A percentile compares a stretch with the other conserved stretches of the same genome.
Evolutionary conservation across 1,140 invertebrate genomes (phyloP).

Genomic region (Trichogramma pretiosum): DNA sequence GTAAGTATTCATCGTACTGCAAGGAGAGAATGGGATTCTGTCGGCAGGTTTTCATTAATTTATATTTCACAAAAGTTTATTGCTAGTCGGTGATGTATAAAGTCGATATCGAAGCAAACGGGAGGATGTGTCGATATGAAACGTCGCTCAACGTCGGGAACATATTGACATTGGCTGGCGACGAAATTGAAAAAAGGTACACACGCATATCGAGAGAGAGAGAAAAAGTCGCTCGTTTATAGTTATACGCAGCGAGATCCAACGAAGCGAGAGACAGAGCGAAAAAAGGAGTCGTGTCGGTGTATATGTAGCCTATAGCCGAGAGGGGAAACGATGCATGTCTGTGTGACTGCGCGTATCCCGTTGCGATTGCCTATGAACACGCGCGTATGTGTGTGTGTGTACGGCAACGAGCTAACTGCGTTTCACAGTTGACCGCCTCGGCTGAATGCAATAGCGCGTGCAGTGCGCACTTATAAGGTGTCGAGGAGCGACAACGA

Average conservation of each 20-base stretch:
- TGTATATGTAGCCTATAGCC: too few species aligned
- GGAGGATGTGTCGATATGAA: too few species aligned
- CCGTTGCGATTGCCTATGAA: conserved; percentile 11
- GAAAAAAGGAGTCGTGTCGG: conserved; percentile 10
- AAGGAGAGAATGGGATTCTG: too few species aligned
- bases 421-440: conserved; percentile 45
- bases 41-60: too few species aligned
- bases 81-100: too few species aligned
- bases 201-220: neutral
- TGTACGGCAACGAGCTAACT: conserved; percentile 46
- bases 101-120: too few species aligned
- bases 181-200: neutral
- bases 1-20: too few species aligned
- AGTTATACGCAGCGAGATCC: conserved; percentile 1
- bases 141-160: too few species aligned
- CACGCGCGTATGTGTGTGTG: conserved; percentile 27
- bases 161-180: too few species aligned
- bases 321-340: neutral
- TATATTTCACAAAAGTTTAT: too few species aligned
- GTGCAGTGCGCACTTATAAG: conserved; percentile 19
- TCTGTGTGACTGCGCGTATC: neutral
- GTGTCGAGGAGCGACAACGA: conserved; percentile 1
- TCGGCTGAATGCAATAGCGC: conserved; percentile 32
- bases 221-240: neutral
- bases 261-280: neutral